Conservation (phyloP, 2,113 vertebrate genomes). For the Peromyscus polionotus region DNA sequence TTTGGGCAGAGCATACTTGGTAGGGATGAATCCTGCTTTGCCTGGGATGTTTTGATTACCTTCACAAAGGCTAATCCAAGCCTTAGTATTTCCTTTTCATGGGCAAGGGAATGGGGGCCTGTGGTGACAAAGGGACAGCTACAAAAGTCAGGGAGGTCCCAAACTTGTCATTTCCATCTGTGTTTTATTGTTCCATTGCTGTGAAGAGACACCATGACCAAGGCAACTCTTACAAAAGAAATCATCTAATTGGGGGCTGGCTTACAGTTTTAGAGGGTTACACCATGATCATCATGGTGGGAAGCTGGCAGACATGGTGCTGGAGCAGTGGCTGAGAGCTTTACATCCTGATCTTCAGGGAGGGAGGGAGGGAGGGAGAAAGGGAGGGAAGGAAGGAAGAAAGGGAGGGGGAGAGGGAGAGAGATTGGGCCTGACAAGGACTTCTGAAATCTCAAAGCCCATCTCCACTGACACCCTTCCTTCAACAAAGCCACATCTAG, state of each 20-base stretch:
- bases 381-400: too few species aligned
- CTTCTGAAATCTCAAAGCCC: not conserved
- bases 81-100: not conserved
- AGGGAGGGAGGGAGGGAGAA: not conserved
- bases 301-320: not conserved
- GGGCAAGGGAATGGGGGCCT: not conserved
- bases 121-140: not conserved
- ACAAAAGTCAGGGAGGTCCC: not conserved
- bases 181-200: not conserved
- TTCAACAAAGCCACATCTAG: not conserved
- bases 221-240: not conserved
- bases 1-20: not conserved
- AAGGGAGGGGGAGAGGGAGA: not conserved
- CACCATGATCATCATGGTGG: not conserved
- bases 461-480: not conserved
- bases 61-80: slow-evolving; percentile 3
- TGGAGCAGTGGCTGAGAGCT: not conserved
- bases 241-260: not conserved
- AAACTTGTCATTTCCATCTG: not conserved
- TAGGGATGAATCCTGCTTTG: not conserved
- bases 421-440: not conserved
- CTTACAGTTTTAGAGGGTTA: not conserved
- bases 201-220: not conserved
- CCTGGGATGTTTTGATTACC: not conserved
- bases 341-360: not conserved